These are phyloP conservation scores for Formica aserva DNA, from an alignment of 2,888 invertebrate genomes.

Conservation along the genomic window DNA sequence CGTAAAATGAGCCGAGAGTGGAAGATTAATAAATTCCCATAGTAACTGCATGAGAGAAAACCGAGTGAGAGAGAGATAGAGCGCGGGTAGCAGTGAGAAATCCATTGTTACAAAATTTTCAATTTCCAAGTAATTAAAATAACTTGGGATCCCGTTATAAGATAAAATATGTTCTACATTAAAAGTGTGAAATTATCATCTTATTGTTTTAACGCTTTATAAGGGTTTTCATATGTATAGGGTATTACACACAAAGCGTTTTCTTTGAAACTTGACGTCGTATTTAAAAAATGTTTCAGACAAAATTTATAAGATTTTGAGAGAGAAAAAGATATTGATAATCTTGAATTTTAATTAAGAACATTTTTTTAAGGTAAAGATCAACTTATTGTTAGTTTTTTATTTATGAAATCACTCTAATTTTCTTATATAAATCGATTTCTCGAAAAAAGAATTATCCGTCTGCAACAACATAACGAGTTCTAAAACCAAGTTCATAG, in stretches of 20 bases:
- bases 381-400: too few relatives aligned
- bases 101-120: neutral
- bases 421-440: neutral
- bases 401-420: too few relatives aligned
- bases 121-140: conserved; percentile 14
- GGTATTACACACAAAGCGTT: too few relatives aligned
- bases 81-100: neutral
- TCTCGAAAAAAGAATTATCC: neutral
- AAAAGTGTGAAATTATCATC: neutral
- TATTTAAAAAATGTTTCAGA: too few relatives aligned
- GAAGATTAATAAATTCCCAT: conserved; percentile 22
- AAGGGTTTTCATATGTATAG: neutral
- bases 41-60: neutral
- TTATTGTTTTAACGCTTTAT: neutral
- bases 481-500: conserved; percentile 7
- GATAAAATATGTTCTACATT: neutral
- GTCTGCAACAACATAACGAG: conserved; percentile 2
- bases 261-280: too few relatives aligned
- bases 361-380: too few relatives aligned
- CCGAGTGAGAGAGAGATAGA: neutral
- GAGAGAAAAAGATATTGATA: too few relatives aligned
- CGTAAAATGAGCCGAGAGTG: neutral
- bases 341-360: too few relatives aligned
- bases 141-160: neutral
- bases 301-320: too few relatives aligned